These are phyloP conservation scores for Macrophya alboannulata DNA, from an alignment of 2,888 invertebrate genomes.

Conservation along the genomic window DNA sequence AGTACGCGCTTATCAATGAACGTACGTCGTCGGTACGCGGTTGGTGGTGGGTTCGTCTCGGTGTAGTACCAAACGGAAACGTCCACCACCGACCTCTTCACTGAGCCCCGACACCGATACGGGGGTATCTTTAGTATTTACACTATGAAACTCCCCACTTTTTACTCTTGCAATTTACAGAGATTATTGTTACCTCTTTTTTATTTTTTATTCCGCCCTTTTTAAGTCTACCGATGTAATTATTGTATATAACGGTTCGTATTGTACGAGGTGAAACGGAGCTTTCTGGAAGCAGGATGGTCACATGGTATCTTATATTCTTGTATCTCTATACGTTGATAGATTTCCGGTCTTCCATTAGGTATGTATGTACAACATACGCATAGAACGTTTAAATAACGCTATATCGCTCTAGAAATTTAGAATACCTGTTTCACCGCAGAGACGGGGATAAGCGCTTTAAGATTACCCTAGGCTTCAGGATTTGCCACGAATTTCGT, in stretches of 20 bases:
- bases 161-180: background rate
- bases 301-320: background rate
- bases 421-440: background rate
- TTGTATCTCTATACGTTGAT: constrained; percentile 2
- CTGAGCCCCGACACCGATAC: constrained; percentile 2
- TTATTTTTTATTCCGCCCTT: background rate
- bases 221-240: background rate
- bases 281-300: background rate
- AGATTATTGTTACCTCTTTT: background rate
- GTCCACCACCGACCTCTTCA: constrained; percentile 42
- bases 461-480: constrained; percentile 31
- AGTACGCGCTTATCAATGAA: constrained; percentile 76
- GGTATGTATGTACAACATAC: background rate
- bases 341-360: constrained; percentile 12
- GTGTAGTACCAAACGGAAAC: constrained; percentile 47
- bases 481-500: constrained; percentile 3
- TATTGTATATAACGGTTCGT: background rate
- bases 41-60: constrained; percentile 61
- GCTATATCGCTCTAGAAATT: background rate
- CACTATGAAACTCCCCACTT: constrained; percentile 5
- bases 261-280: background rate
- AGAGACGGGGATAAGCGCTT: background rate
- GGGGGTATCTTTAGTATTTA: background rate
- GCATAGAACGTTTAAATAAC: background rate
- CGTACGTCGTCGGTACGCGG: constrained; percentile 70